phyloP scores from a whole-genome alignment of 2,888 invertebrate species.

The Pseudococcus longispinus region DNA sequence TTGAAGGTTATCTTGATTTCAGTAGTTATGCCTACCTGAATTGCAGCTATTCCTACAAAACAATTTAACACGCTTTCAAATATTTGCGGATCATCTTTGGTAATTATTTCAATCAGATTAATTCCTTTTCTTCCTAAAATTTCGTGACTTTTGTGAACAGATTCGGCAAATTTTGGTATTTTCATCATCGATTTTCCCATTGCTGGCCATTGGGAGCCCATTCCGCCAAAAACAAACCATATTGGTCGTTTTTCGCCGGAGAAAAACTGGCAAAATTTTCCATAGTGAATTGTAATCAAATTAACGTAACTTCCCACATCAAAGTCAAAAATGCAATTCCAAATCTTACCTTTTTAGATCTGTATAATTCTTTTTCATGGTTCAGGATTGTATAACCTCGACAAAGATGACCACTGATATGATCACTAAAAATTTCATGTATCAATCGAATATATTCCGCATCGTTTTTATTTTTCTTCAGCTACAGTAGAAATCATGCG shows the following conservation, averaged over 20 bases:
- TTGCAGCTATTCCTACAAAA: conserved; percentile 77
- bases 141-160: conserved; percentile 73
- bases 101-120: conserved; percentile 71
- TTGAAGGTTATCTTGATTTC: not conserved
- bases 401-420: conserved; percentile 71
- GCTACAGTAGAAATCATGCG: too few relatives aligned
- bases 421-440: conserved; percentile 66
- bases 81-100: conserved; percentile 69
- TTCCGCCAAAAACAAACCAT: conserved; percentile 90
- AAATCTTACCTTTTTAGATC: not conserved
- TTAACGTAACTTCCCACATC: not conserved
- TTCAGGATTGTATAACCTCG: conserved; percentile 75
- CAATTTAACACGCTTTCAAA: conserved; percentile 75
- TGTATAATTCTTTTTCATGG: conserved; percentile 59
- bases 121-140: conserved; percentile 71
- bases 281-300: too few relatives aligned
- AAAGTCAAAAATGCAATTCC: not conserved
- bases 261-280: conserved; percentile 66
- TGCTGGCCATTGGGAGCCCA: conserved; percentile 88
- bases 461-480: too few relatives aligned
- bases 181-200: conserved; percentile 81
- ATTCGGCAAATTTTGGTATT: conserved; percentile 75
- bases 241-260: conserved; percentile 74
- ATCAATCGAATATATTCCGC: conserved; percentile 69
- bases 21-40: conserved; percentile 64